phyloP scores from a whole-genome alignment of 2,797 vertebrate species.

The Enteromius treurensis region DNA sequence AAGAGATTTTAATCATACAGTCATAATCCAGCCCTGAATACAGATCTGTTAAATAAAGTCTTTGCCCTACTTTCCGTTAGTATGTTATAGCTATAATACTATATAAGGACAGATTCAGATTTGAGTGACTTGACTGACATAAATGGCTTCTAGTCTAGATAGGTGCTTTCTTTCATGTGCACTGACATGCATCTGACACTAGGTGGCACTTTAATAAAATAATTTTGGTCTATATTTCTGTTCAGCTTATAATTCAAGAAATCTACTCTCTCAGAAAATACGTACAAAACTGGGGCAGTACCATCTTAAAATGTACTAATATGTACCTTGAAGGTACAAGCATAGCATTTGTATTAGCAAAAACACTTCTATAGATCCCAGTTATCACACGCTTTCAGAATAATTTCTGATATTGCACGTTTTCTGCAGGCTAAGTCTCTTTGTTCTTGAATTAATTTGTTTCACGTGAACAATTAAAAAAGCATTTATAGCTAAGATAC shows the following conservation, averaged over 20 bases:
- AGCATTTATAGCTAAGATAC: not conserved
- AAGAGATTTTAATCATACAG: too few relatives aligned
- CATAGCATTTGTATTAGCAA: not conserved
- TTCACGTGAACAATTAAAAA: not conserved
- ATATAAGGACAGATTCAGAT: not conserved
- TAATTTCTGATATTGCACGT: not conserved
- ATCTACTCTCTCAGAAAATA: not conserved
- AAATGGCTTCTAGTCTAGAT: not conserved
- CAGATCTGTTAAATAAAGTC: too few relatives aligned
- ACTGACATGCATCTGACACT: not conserved
- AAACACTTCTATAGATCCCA: not conserved
- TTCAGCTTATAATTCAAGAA: not conserved
- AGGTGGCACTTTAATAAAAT: not conserved
- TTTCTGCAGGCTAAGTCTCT: not conserved
- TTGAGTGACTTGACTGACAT: not conserved
- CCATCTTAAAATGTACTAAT: not conserved
- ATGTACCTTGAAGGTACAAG: too few relatives aligned
- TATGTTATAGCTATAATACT: too few relatives aligned
- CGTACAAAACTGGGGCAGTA: not conserved
- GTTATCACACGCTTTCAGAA: not conserved
- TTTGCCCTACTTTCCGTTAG: too few relatives aligned
- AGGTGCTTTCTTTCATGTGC: not conserved
- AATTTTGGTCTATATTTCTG: not conserved
- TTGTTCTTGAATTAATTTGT: not conserved
- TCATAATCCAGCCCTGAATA: too few relatives aligned